A percentile compares a stretch with the other conserved stretches of the same genome.
phyloP scores from a whole-genome alignment of 1,140 invertebrate genomes.

The Xylocopa sonorina region DNA sequence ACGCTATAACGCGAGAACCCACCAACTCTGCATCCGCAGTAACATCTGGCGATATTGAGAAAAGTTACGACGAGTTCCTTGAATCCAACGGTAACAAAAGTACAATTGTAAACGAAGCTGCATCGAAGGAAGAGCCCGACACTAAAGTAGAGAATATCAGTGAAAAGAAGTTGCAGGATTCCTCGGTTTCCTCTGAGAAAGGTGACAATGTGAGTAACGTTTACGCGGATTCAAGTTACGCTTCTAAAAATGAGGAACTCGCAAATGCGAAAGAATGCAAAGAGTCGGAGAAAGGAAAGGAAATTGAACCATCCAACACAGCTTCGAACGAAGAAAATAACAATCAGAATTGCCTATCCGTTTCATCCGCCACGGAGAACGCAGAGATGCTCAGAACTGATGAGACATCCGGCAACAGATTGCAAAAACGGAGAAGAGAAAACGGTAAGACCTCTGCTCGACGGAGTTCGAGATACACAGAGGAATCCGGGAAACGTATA shows the following conservation, averaged over 20 bases:
- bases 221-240: not conserved
- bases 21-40: not conserved
- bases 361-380: not conserved
- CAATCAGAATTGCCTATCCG: not conserved
- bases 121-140: not conserved
- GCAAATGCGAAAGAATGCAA: not conserved
- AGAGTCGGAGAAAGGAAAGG: not conserved
- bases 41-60: not conserved
- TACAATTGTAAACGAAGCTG: not conserved
- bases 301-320: slow-evolving; percentile 23
- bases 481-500: slow-evolving; percentile 36
- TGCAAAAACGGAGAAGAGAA: slow-evolving; percentile 25
- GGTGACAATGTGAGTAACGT: not conserved
- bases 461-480: slow-evolving; percentile 50
- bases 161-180: not conserved
- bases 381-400: not conserved
- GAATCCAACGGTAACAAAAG: not conserved
- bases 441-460: slow-evolving; percentile 13
- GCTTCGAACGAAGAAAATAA: not conserved
- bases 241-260: not conserved
- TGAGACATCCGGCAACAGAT: slow-evolving; percentile 23
- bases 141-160: not conserved
- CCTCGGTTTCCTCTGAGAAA: not conserved
- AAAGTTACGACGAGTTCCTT: not conserved
- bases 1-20: not conserved